Conservation (phyloP, 2,113 vertebrate species). For the Nothocercus nigrocapillus region DNA sequence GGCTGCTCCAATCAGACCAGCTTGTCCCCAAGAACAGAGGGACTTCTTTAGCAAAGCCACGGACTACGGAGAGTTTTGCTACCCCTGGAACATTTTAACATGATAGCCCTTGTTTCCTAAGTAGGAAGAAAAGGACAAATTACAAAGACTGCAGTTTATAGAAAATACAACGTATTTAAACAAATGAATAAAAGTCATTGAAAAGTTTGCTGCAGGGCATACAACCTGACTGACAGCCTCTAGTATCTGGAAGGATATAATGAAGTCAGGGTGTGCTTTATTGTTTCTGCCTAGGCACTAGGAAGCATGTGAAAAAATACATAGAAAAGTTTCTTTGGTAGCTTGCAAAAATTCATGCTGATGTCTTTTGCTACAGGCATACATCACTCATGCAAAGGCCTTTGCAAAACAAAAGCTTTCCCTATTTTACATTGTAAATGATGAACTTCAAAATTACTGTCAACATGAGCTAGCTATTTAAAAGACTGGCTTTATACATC, state of each 20-base stretch:
- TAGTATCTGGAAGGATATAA: background rate
- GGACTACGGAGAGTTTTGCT: background rate
- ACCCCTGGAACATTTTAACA: background rate
- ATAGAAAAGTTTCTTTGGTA: background rate
- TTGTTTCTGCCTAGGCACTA: background rate
- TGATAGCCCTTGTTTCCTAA: background rate
- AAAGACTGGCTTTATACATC: background rate
- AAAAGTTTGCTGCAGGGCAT: background rate
- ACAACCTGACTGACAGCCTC: background rate
- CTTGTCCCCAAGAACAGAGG: background rate
- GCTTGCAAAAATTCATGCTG: background rate
- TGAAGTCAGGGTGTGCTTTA: background rate
- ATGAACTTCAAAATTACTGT: background rate
- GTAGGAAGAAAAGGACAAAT: background rate
- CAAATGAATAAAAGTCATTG: constrained; percentile 9
- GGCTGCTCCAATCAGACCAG: too few relatives aligned
- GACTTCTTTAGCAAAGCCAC: background rate
- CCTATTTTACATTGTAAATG: background rate
- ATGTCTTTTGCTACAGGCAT: background rate
- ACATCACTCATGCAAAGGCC: background rate
- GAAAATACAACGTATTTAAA: constrained; percentile 44
- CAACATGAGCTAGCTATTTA: background rate
- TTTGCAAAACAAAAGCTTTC: background rate
- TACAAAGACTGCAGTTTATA: background rate
- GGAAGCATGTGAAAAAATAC: background rate